Percentiles rank a stretch among this genome's conserved stretches.
Conservation (phyloP, 2,113 vertebrate genomes). For the Ciconia maguari region DNA sequence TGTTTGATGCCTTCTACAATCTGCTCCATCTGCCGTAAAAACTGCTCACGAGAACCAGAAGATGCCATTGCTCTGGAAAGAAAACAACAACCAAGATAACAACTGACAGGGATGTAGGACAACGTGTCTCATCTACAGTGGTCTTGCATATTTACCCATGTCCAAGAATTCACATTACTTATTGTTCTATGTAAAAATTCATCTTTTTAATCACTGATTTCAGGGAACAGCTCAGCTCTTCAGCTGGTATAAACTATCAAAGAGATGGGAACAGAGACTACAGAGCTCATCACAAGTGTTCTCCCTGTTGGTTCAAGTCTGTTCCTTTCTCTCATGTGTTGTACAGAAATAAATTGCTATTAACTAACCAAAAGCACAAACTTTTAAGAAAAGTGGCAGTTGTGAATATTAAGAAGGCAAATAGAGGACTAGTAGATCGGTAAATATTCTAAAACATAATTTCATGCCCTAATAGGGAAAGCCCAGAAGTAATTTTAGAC, state of each 20-base stretch:
- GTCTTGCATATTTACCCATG: background rate
- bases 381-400: background rate
- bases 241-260: background rate
- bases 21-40: constrained; percentile 97
- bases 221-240: background rate
- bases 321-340: background rate
- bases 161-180: background rate
- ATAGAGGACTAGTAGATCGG: background rate
- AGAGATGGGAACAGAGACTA: background rate
- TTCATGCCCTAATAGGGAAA: background rate
- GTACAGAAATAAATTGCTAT: background rate
- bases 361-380: background rate
- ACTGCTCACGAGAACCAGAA: constrained; percentile 90
- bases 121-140: background rate
- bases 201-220: background rate
- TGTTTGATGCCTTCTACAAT: constrained; percentile 99
- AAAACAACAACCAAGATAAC: background rate
- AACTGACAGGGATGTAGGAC: background rate
- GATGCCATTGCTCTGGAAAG: constrained; percentile 93
- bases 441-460: background rate
- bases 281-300: background rate
- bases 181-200: background rate
- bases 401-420: background rate
- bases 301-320: background rate
- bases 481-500: background rate